These are phyloP conservation scores for Aradus depressus DNA, from an alignment of 2,888 invertebrate genomes.

Conservation along the genomic window DNA sequence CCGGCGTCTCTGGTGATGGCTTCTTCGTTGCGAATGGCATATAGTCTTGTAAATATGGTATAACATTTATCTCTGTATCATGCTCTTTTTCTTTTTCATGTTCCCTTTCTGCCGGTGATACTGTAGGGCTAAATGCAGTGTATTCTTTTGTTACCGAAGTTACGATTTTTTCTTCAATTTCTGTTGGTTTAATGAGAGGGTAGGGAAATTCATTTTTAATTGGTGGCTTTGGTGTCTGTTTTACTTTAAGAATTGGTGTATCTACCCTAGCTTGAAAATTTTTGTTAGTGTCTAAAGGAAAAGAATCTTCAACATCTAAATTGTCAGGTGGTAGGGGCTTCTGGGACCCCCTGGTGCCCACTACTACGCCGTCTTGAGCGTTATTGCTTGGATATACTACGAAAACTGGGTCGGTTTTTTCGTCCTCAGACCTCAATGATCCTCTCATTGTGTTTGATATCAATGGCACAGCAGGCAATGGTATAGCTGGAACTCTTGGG, in stretches of 20 bases:
- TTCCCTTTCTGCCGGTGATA: slow-evolving; percentile 25
- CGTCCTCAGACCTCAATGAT: slow-evolving; percentile 13
- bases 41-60: slow-evolving; percentile 41
- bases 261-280: slow-evolving; percentile 39
- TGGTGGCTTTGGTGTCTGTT: slow-evolving; percentile 33
- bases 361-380: slow-evolving; percentile 42
- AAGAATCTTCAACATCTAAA: slow-evolving; percentile 27
- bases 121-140: slow-evolving; percentile 31
- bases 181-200: slow-evolving; percentile 49
- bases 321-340: slow-evolving; percentile 38
- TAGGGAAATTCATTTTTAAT: slow-evolving; percentile 53
- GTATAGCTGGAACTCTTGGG: slow-evolving; percentile 50
- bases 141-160: slow-evolving; percentile 28
- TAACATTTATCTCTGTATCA: slow-evolving; percentile 37
- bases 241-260: slow-evolving; percentile 39
- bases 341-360: slow-evolving; percentile 45
- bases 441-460: slow-evolving; percentile 1
- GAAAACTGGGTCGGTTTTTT: slow-evolving; percentile 41
- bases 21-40: slow-evolving; percentile 37
- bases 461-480: neutral
- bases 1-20: slow-evolving; percentile 25
- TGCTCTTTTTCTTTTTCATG: slow-evolving; percentile 34
- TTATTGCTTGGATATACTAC: slow-evolving; percentile 47
- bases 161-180: slow-evolving; percentile 32
- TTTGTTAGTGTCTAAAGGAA: slow-evolving; percentile 37